phyloP scores from a whole-genome alignment of 2,797 vertebrate species.

The Anolis apletophallus region DNA sequence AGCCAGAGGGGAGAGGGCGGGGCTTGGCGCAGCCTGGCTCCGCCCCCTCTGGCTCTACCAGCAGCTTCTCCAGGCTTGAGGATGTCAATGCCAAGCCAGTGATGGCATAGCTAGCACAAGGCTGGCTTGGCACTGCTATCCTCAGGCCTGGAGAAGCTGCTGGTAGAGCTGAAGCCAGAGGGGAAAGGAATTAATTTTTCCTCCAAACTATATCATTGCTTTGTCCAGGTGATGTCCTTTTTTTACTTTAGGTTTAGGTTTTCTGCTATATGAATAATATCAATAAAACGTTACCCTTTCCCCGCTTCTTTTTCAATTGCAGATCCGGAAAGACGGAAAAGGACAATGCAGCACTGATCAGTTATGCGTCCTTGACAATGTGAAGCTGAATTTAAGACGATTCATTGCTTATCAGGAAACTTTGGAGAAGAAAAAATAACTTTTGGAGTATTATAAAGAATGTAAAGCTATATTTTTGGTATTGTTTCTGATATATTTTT shows the following conservation, averaged over 20 bases:
- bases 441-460: constrained; percentile 60
- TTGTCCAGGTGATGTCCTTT: neutral
- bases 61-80: too few relatives aligned
- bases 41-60: too few relatives aligned
- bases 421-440: constrained; percentile 78
- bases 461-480: constrained; percentile 53
- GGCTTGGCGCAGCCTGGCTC: too few relatives aligned
- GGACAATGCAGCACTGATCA: constrained; percentile 88
- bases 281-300: neutral
- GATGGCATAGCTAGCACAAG: too few relatives aligned
- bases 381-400: constrained; percentile 93
- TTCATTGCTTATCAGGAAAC: constrained; percentile 94
- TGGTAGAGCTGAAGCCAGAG: too few relatives aligned
- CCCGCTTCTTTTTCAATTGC: constrained; percentile 31
- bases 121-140: too few relatives aligned
- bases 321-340: constrained; percentile 94
- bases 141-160: too few relatives aligned
- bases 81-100: too few relatives aligned
- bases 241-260: neutral
- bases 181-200: neutral
- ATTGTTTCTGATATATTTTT: constrained; percentile 52
- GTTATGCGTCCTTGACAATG: constrained; percentile 93
- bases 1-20: too few relatives aligned
- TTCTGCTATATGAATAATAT: neutral
- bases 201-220: neutral